phyloP scores from a whole-genome alignment of 2,888 invertebrate genomes.

The Prenolepis imparis region DNA sequence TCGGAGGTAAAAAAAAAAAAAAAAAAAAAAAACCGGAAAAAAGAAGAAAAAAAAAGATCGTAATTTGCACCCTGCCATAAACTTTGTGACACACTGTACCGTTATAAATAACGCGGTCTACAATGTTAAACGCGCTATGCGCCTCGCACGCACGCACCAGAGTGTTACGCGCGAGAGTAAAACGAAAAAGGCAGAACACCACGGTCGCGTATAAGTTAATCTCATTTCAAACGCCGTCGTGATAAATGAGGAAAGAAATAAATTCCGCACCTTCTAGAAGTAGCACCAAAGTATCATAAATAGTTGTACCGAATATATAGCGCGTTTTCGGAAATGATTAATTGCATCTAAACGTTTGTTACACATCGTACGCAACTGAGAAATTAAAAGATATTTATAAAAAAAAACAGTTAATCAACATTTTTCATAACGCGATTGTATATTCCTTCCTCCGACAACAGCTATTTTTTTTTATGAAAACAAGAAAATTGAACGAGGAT shows the following conservation, averaged over 20 bases:
- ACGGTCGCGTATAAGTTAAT: conserved; percentile 34
- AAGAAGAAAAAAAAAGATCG: conserved; percentile 19
- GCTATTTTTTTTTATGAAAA: not conserved
- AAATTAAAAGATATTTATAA: not conserved
- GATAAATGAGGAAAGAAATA: conserved; percentile 26
- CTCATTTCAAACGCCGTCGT: conserved; percentile 20
- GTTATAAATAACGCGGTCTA: conserved; percentile 60
- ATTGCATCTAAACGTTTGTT: not conserved
- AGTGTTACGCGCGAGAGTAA: conserved; percentile 3
- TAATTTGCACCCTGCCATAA: conserved; percentile 64
- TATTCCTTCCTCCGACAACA: not conserved
- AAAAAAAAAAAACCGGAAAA: not conserved
- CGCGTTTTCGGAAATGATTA: not conserved
- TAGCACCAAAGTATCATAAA: not conserved
- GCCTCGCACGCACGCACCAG: conserved; percentile 11
- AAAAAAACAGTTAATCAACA: not conserved
- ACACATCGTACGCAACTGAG: not conserved
- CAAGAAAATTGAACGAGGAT: conserved; percentile 12
- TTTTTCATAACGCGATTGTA: not conserved
- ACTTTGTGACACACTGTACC: conserved; percentile 58
- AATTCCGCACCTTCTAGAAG: conserved; percentile 12
- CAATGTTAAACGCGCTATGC: conserved; percentile 46
- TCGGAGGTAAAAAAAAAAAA: conserved; percentile 24
- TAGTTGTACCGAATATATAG: not conserved
- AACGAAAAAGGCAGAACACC: conserved; percentile 7